Percentiles rank a stretch among this genome's conserved stretches.
These are phyloP conservation scores for Chionoecetes opilio DNA, from an alignment of 1,140 invertebrate genomes.

Conservation along the genomic window DNA sequence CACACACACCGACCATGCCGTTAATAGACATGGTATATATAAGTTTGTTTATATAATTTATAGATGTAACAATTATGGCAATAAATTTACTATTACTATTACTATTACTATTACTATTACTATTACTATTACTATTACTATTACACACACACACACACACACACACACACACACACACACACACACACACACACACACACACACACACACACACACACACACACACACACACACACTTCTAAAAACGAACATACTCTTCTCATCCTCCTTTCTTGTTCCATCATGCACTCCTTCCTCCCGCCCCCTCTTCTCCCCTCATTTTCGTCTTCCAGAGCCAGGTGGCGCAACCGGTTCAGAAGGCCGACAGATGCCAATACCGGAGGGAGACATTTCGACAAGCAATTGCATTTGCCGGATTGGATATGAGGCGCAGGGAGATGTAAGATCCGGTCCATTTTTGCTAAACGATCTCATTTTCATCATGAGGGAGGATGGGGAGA, in stretches of 20 bases:
- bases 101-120: too few species aligned
- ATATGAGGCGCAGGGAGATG: slow-evolving; percentile 54
- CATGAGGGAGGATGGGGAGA: not conserved
- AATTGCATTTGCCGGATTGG: slow-evolving; percentile 66
- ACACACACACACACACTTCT: not conserved
- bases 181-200: too few species aligned
- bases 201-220: too few species aligned
- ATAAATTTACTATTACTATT: too few species aligned
- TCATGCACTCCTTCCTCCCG: not conserved
- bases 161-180: too few species aligned
- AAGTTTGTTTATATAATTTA: too few species aligned
- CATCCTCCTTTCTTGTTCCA: not conserved
- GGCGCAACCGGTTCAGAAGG: not conserved
- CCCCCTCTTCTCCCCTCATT: not conserved
- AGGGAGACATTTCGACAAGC: slow-evolving; percentile 54
- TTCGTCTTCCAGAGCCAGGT: not conserved
- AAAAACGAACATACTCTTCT: not conserved
- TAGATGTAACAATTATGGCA: too few species aligned
- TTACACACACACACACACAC: too few species aligned
- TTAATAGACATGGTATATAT: too few species aligned
- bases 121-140: too few species aligned
- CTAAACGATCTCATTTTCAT: slow-evolving; percentile 63
- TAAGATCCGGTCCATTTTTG: slow-evolving; percentile 50
- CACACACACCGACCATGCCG: too few species aligned
- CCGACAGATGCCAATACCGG: not conserved